These are phyloP conservation scores for Erebia palarica DNA, from an alignment of 2,888 invertebrate genomes.

Conservation along the genomic window DNA sequence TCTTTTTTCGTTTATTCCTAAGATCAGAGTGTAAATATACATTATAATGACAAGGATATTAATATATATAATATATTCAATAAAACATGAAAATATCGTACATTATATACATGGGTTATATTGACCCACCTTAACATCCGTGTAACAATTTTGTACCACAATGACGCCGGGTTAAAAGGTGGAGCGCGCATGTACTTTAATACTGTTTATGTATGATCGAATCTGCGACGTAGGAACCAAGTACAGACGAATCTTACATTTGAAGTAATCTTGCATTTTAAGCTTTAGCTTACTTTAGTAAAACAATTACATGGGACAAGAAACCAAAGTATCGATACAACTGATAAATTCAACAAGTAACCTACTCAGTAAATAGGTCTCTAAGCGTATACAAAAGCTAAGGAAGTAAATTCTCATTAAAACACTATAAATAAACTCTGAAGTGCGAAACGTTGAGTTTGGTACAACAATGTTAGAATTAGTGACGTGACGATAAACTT, in stretches of 20 bases:
- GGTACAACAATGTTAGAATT: conserved; percentile 2
- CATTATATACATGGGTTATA: too few relatives aligned
- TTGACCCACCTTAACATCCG: too few relatives aligned
- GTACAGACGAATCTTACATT: background rate
- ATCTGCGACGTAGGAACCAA: too few relatives aligned
- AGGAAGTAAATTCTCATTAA: conserved; percentile 24
- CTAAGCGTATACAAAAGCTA: conserved; percentile 14
- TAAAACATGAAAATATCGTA: too few relatives aligned
- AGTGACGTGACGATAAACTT: conserved; percentile 1
- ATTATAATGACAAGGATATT: too few relatives aligned
- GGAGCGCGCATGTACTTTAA: too few relatives aligned
- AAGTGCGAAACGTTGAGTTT: conserved; percentile 13
- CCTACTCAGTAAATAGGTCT: conserved; percentile 10
- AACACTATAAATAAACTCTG: conserved; percentile 11
- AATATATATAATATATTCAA: too few relatives aligned
- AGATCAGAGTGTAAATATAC: too few relatives aligned
- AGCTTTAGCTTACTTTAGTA: background rate
- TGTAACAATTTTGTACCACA: too few relatives aligned
- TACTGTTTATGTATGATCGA: too few relatives aligned
- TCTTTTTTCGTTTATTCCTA: too few relatives aligned
- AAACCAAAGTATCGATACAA: background rate
- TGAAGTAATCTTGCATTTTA: background rate
- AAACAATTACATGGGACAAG: background rate
- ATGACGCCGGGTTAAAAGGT: too few relatives aligned
- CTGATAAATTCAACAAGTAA: conserved; percentile 11